Evolutionary conservation across 1,140 invertebrate genomes (phyloP).

Genomic region (Idris sp.): DNA sequence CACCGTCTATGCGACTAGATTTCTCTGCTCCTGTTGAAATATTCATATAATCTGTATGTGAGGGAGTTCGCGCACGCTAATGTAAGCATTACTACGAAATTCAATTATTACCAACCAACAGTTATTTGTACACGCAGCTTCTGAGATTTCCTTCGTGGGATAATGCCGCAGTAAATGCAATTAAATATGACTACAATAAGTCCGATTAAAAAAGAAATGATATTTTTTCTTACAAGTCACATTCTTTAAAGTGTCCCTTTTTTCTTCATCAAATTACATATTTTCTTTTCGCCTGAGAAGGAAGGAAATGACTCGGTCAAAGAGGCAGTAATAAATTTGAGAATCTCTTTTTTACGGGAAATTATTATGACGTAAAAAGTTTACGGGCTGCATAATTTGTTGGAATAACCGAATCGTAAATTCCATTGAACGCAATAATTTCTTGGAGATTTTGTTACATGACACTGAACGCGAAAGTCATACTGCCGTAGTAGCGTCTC

Average conservation of each 20-base stretch:
- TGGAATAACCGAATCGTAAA: constrained; percentile 12
- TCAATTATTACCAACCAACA: constrained; percentile 43
- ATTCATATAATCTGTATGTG: constrained; percentile 54
- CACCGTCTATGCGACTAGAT: constrained; percentile 43
- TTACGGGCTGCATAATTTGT: constrained; percentile 2
- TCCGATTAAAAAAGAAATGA: too few species aligned
- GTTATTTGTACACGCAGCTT: constrained; percentile 35
- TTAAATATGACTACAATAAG: too few species aligned
- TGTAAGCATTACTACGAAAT: constrained; percentile 42
- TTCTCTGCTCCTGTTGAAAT: constrained; percentile 28
- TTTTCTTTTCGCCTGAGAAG: too few species aligned
- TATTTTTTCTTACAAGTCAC: too few species aligned
- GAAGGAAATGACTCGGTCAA: too few species aligned
- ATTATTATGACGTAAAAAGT: constrained; percentile 7
- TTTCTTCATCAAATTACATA: too few species aligned
- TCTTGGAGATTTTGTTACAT: constrained; percentile 22
- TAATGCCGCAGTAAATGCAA: too few species aligned
- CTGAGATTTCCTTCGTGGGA: constrained; percentile 41
- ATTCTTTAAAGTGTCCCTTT: too few species aligned
- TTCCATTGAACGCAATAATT: constrained; percentile 9
- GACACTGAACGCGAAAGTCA: constrained; percentile 29
- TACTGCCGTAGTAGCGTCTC: constrained; percentile 13
- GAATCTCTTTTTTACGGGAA: background rate
- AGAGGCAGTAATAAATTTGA: too few species aligned
- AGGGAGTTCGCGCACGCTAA: constrained; percentile 14